Percentiles rank a stretch among this genome's conserved stretches.
Conservation (phyloP, 2,888 invertebrate species). For the Tenthredo scrophulariae region DNA sequence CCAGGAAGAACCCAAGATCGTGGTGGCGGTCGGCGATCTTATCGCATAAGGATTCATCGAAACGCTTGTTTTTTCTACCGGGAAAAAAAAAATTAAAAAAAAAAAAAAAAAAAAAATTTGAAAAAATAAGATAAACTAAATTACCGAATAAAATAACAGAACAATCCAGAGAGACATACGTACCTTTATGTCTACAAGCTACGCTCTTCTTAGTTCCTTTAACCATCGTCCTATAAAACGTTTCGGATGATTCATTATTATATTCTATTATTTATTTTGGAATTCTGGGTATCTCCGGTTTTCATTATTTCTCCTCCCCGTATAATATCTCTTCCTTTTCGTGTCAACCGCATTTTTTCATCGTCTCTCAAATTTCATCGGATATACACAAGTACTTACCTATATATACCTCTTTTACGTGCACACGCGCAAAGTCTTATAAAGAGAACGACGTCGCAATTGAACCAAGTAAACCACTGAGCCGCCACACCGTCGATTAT, state of each 20-base stretch:
- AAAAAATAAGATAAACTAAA: background rate
- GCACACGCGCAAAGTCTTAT: background rate
- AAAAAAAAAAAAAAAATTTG: background rate
- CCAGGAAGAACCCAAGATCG: conserved; percentile 42
- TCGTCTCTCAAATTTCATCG: background rate
- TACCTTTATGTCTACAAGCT: too few relatives aligned
- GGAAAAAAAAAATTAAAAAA: background rate
- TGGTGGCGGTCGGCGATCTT: conserved; percentile 38
- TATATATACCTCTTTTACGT: background rate
- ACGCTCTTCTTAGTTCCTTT: too few relatives aligned
- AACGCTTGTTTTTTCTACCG: conserved; percentile 4
- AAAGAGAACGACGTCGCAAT: conserved; percentile 6
- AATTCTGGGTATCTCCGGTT: background rate
- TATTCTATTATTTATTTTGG: background rate
- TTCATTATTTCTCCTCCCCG: background rate
- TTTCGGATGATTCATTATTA: background rate
- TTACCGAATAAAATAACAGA: background rate
- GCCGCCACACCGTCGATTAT: conserved; percentile 24
- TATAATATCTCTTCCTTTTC: background rate
- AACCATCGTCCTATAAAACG: background rate
- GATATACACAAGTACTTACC: background rate
- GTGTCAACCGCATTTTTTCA: background rate
- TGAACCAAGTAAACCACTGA: conserved; percentile 7
- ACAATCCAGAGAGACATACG: too few relatives aligned
- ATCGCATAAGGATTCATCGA: conserved; percentile 49